Evolutionary conservation across 2,888 invertebrate species (phyloP), one percentile per base, ranked within the genome.

Genomic region (Cetonia aurata): DNA sequence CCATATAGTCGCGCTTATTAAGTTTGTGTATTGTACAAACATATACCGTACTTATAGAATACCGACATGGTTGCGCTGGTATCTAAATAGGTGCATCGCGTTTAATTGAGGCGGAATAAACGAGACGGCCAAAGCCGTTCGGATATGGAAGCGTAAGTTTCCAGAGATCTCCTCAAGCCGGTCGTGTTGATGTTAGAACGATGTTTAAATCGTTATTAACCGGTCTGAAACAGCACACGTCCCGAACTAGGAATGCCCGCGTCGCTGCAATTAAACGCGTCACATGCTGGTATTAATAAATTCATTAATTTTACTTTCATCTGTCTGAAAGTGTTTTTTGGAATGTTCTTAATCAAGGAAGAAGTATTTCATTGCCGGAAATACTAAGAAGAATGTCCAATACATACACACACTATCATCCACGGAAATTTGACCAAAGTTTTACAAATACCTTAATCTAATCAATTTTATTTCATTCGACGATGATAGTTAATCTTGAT

Each of bases 121-220:
- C 46, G 44, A 25, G 60, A 60, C 59, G 46, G 60, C 17, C 46
- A 60, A 60, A 60, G 60, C 46, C 19, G 60, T 31, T 46, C 8
- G 17, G 41, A 41, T 15, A 42, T 17, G 19, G 46, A 60, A 37
- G 33, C 10, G 12, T 25, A 44, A 44, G 31, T 60, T 60, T 60
- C 60, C n/a, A 59, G 13, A 25, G 13, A 25, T 8, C 42, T 10
- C 6, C 41, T 8, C 19, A n/a, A 17, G 25, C 25, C 19, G n/a
- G 46, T n/a, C n/a, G n/a, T 13, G 46, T 44, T 37, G 37, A 60
- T 19, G 46, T 60, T 31, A 13, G 44, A 46, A 9, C 31, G 60
- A 46, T 19, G 46, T 46, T 60, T 46, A 44, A 59, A 60, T 60
- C 37, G 37, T 60, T 8, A 31, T n/a, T 60, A 46, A 19, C 41